These are phyloP conservation scores for Sylvicola cinctus DNA, from an alignment of 2,888 invertebrate species.

Conservation along the genomic window DNA sequence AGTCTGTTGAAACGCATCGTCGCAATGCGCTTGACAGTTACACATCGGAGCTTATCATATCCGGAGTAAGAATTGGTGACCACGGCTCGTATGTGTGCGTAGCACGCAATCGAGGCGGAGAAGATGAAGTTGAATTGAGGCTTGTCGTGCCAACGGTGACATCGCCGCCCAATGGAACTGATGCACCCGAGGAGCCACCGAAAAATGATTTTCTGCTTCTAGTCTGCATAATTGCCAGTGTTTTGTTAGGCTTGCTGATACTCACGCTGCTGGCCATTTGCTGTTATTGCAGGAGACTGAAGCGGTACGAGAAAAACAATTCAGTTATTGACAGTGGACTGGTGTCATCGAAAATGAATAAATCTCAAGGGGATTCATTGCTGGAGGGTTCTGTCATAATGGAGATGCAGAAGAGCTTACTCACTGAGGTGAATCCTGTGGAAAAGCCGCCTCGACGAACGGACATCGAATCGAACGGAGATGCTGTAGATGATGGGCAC, in stretches of 20 bases:
- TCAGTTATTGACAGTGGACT: constrained; percentile 23
- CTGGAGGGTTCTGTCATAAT: constrained; percentile 54
- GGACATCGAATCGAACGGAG: constrained; percentile 47
- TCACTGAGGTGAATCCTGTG: constrained; percentile 67
- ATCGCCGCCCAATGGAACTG: constrained; percentile 18
- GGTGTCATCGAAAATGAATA: constrained; percentile 25
- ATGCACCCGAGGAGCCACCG: constrained; percentile 12
- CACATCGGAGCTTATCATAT: constrained; percentile 37
- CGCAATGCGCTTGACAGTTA: constrained; percentile 21
- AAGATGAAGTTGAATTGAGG: constrained; percentile 52
- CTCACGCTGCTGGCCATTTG: constrained; percentile 29
- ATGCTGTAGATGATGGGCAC: constrained; percentile 59
- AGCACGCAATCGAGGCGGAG: constrained; percentile 64
- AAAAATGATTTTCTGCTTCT: constrained; percentile 24
- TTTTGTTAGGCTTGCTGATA: constrained; percentile 32
- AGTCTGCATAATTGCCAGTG: constrained; percentile 31
- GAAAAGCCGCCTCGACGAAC: constrained; percentile 63
- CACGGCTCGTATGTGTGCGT: constrained; percentile 58
- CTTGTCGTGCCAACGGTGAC: constrained; percentile 29
- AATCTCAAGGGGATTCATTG: constrained; percentile 41
- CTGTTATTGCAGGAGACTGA: constrained; percentile 30
- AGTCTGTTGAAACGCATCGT: constrained; percentile 17
- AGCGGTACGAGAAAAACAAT: constrained; percentile 30
- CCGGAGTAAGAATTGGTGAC: constrained; percentile 38
- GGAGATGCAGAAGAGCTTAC: constrained; percentile 68